Percentiles rank a stretch among this genome's conserved stretches.
Evolutionary conservation across 2,797 vertebrate genomes (phyloP).

Genomic region (Sebastes umbrosus): DNA sequence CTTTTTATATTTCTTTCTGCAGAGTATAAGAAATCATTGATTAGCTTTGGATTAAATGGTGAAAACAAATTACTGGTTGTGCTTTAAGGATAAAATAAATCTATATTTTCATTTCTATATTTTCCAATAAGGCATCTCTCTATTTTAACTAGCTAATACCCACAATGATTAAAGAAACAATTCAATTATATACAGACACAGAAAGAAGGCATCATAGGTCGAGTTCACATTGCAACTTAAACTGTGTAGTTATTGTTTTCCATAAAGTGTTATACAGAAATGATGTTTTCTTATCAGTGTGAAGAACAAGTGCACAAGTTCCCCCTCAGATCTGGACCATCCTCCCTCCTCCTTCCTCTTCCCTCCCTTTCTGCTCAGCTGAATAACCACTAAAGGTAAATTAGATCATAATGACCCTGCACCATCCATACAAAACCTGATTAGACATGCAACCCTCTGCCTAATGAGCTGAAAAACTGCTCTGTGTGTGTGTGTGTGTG

Average conservation of each 20-base stretch:
- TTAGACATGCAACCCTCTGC: conserved; percentile 98
- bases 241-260: background rate
- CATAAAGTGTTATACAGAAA: background rate
- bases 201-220: background rate
- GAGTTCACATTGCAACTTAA: background rate
- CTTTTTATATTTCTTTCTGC: too few species aligned
- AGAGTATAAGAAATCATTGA: too few species aligned
- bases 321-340: conserved; percentile 9
- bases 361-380: conserved; percentile 88
- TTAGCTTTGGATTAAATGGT: background rate
- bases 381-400: conserved; percentile 98
- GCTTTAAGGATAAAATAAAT: background rate
- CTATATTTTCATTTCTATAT: background rate
- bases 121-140: background rate
- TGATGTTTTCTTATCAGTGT: background rate
- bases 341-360: conserved; percentile 77
- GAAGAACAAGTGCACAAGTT: conserved; percentile 7
- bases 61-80: background rate
- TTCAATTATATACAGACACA: background rate
- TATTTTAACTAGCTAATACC: background rate
- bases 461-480: conserved; percentile 97
- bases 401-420: conserved; percentile 96
- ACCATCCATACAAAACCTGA: conserved; percentile 95
- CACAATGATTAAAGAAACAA: background rate
- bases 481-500: background rate